phyloP scores from a whole-genome alignment of 2,113 vertebrate species.

The Gymnobelideus leadbeateri region DNA sequence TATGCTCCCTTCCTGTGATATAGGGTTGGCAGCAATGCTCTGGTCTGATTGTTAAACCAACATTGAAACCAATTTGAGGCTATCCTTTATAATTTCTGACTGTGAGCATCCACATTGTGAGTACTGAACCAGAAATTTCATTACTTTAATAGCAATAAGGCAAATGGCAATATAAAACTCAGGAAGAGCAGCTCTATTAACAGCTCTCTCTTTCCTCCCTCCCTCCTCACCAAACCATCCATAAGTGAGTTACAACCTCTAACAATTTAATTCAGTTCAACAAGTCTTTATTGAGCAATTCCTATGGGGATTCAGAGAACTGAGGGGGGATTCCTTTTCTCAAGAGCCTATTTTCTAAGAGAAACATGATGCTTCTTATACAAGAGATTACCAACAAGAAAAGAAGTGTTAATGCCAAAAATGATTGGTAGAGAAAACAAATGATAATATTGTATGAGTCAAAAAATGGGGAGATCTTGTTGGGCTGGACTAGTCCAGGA shows the following conservation, averaged over 20 bases:
- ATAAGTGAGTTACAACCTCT: conserved; percentile 4
- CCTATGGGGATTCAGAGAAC: not conserved
- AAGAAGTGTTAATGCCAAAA: conserved; percentile 9
- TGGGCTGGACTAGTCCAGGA: not conserved
- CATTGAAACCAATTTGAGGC: not conserved
- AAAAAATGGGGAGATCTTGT: not conserved
- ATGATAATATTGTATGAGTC: not conserved
- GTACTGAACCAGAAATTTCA: conserved; percentile 71
- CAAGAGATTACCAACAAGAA: not conserved
- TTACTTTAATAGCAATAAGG: conserved; percentile 66
- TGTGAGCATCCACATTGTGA: conserved; percentile 49
- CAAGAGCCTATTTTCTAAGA: conserved; percentile 35
- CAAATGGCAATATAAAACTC: conserved; percentile 19
- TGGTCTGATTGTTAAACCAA: not conserved
- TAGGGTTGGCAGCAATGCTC: not conserved
- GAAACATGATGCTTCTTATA: not conserved
- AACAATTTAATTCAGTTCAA: not conserved
- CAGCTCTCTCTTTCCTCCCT: not conserved
- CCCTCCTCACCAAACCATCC: not conserved
- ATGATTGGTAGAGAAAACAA: conserved; percentile 32
- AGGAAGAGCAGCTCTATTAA: conserved; percentile 44
- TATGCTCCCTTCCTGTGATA: conserved; percentile 5
- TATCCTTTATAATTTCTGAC: conserved; percentile 36
- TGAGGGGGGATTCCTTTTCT: not conserved
- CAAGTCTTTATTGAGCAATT: not conserved